Evolutionary conservation across 2,797 vertebrate species (phyloP).

Genomic region (Danio kyathit): DNA sequence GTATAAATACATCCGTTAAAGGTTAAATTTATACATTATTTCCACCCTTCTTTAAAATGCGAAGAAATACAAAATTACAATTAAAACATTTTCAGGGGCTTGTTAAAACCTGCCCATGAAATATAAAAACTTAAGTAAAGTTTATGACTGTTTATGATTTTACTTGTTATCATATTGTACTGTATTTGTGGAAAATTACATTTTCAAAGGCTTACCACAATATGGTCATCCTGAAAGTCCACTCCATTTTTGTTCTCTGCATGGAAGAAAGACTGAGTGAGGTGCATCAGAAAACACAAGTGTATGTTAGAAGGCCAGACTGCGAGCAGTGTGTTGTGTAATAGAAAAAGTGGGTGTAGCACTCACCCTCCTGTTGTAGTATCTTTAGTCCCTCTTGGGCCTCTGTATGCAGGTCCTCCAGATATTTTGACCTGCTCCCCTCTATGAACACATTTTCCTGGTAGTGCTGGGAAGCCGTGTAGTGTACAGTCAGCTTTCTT

Average conservation of each 20-base stretch:
- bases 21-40: neutral
- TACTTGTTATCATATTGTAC: neutral
- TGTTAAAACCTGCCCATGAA: neutral
- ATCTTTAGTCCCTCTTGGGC: constrained; percentile 69
- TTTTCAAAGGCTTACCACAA: constrained; percentile 81
- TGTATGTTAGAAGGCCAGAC: constrained; percentile 1
- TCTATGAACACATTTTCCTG: constrained; percentile 97
- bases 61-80: neutral
- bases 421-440: constrained; percentile 85
- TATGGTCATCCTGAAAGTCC: constrained; percentile 85
- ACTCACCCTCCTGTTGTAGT: constrained; percentile 63
- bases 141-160: neutral
- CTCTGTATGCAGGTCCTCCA: constrained; percentile 93
- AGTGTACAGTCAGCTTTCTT: constrained; percentile 80
- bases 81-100: neutral
- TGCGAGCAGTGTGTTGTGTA: neutral
- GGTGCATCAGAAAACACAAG: constrained; percentile 12
- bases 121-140: neutral
- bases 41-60: neutral
- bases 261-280: constrained; percentile 32
- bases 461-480: constrained; percentile 80
- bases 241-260: constrained; percentile 85
- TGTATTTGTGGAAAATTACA: neutral
- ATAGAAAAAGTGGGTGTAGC: neutral
- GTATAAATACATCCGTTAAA: constrained; percentile 19